Percentiles rank a stretch among this genome's conserved stretches.
Evolutionary conservation across 2,888 invertebrate genomes (phyloP).

Genomic region (Teleiodes luculella): DNA sequence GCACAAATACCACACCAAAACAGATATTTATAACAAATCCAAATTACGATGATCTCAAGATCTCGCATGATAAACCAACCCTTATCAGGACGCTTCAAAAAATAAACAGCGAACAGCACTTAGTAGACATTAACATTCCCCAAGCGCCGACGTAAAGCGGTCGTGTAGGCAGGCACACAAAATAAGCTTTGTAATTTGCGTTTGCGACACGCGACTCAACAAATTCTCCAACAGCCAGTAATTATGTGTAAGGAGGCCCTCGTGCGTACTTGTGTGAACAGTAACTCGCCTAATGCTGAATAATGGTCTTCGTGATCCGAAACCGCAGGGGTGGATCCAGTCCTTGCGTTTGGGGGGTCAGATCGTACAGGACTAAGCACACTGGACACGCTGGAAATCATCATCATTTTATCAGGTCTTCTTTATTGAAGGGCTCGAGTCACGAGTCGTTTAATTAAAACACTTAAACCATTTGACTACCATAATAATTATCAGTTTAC

Average conservation of each 20-base stretch:
- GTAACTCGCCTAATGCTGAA: conserved; percentile 15
- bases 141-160: background rate
- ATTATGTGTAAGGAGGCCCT: conserved; percentile 22
- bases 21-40: no score
- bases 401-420: no score
- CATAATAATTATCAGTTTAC: no score
- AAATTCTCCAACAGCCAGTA: conserved; percentile 18
- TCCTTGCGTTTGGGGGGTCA: no score
- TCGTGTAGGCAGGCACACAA: background rate
- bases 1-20: no score
- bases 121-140: background rate
- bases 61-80: background rate
- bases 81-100: background rate
- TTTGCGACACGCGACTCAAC: conserved; percentile 13
- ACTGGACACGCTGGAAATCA: no score
- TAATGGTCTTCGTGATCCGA: conserved; percentile 7
- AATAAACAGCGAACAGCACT: background rate
- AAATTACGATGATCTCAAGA: no score
- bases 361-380: no score
- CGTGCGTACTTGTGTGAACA: conserved; percentile 19
- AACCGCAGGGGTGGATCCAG: background rate
- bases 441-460: no score
- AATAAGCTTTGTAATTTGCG: conserved; percentile 20
- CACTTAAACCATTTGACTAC: no score
- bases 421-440: no score